Conservation (phyloP, 2,888 invertebrate genomes). For the Luperina nickerlii region DNA sequence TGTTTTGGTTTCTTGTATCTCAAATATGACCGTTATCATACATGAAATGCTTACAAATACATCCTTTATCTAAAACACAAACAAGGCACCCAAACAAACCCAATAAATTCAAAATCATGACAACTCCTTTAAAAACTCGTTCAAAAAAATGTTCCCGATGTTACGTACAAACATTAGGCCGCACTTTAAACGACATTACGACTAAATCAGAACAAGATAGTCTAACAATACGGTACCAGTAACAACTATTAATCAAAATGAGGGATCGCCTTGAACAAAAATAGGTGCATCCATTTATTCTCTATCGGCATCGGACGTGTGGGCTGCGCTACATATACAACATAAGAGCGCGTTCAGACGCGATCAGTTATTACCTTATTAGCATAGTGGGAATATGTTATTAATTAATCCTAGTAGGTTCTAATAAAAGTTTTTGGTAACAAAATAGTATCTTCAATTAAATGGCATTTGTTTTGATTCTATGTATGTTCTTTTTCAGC, state of each 20-base stretch:
- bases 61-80: slow-evolving; percentile 3
- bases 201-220: slow-evolving; percentile 84
- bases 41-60: background rate
- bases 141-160: slow-evolving; percentile 21
- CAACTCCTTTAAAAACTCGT: slow-evolving; percentile 40
- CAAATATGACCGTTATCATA: background rate
- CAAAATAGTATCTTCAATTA: background rate
- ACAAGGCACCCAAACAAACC: slow-evolving; percentile 2
- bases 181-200: slow-evolving; percentile 84
- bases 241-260: slow-evolving; percentile 86
- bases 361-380: slow-evolving; percentile 17
- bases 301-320: slow-evolving; percentile 76
- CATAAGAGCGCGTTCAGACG: slow-evolving; percentile 57
- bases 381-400: background rate
- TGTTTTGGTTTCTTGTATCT: background rate
- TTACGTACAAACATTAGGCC: slow-evolving; percentile 55
- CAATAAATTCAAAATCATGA: slow-evolving; percentile 47
- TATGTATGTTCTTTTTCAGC: background rate
- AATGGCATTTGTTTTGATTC: background rate
- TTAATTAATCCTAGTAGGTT: slow-evolving; percentile 25
- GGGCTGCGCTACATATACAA: slow-evolving; percentile 63
- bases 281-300: slow-evolving; percentile 86
- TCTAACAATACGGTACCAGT: slow-evolving; percentile 76
- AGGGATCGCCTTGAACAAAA: slow-evolving; percentile 82
- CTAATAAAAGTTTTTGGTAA: background rate